Conservation (phyloP, 2,113 vertebrate genomes). For the Eulemur macaco region DNA sequence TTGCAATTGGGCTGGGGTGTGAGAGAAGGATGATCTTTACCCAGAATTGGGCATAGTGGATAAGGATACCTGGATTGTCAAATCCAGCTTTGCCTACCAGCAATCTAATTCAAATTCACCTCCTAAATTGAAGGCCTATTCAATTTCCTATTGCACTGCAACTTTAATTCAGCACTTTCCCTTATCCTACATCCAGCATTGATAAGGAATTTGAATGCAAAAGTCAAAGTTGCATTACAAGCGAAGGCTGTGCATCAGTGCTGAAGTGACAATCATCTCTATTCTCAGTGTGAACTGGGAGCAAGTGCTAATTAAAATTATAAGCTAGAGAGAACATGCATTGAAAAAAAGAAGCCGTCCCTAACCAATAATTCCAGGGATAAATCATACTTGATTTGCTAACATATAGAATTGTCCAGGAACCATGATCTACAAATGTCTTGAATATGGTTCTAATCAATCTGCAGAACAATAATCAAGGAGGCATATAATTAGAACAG, state of each 20-base stretch:
- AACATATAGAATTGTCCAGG: constrained; percentile 83
- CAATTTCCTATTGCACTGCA: not conserved
- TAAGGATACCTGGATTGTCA: not conserved
- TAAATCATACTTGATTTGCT: constrained; percentile 85
- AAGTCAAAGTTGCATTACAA: constrained; percentile 78
- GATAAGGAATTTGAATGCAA: constrained; percentile 71
- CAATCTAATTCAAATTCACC: constrained; percentile 45
- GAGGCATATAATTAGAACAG: constrained; percentile 82
- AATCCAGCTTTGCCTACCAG: not conserved
- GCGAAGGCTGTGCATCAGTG: constrained; percentile 68
- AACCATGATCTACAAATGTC: constrained; percentile 84
- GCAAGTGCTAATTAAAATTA: constrained; percentile 88
- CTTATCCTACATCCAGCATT: constrained; percentile 43
- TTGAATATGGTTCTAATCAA: constrained; percentile 84
- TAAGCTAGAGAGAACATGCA: constrained; percentile 83
- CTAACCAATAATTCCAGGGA: constrained; percentile 80
- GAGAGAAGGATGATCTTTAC: not conserved
- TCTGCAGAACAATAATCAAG: constrained; percentile 82
- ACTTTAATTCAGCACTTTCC: constrained; percentile 61
- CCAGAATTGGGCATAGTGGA: not conserved
- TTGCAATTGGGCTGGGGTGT: fast-evolving
- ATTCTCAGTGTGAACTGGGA: constrained; percentile 79
- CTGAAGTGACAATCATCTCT: constrained; percentile 78
- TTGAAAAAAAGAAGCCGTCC: constrained; percentile 81
- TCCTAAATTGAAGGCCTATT: not conserved